These are phyloP conservation scores for Amiota minor DNA, from an alignment of 2,888 invertebrate species.

Conservation along the genomic window DNA sequence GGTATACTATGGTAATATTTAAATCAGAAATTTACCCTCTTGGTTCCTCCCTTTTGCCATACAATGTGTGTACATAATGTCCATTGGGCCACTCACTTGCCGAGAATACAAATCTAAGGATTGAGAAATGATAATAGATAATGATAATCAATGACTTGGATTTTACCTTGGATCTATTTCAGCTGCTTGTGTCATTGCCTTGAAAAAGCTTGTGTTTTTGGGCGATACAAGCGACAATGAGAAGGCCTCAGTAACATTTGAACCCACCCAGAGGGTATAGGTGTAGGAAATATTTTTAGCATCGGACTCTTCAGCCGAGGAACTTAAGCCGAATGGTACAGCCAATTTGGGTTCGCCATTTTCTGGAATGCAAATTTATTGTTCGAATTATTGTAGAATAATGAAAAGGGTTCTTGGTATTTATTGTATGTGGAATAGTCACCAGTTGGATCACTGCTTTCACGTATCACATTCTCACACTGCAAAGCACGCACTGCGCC, in stretches of 20 bases:
- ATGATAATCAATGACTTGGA: background rate
- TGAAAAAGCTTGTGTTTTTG: conserved; percentile 80
- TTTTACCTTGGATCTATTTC: conserved; percentile 79
- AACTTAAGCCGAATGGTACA: conserved; percentile 71
- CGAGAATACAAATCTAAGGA: conserved; percentile 80
- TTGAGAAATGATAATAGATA: background rate
- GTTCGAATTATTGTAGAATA: background rate
- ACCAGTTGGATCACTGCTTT: conserved; percentile 73
- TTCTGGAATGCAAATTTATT: conserved; percentile 53
- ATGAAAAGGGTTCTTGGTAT: background rate
- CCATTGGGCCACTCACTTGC: conserved; percentile 94
- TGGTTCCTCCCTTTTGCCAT: conserved; percentile 73
- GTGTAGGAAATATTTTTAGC: conserved; percentile 82
- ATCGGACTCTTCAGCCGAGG: conserved; percentile 73
- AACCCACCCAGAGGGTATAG: conserved; percentile 91
- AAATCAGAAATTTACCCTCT: conserved; percentile 64
- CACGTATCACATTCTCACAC: conserved; percentile 73
- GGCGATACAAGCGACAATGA: conserved; percentile 84
- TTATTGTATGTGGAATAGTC: conserved; percentile 33
- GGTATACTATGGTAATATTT: background rate
- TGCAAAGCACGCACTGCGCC: conserved; percentile 78
- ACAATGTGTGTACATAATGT: conserved; percentile 91
- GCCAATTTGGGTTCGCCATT: conserved; percentile 73
- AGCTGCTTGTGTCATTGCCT: conserved; percentile 88
- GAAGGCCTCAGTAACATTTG: conserved; percentile 87